Percentiles rank a stretch among this genome's conserved stretches.
phyloP scores from a whole-genome alignment of 2,113 vertebrate genomes.

The Uropsilus gracilis region DNA sequence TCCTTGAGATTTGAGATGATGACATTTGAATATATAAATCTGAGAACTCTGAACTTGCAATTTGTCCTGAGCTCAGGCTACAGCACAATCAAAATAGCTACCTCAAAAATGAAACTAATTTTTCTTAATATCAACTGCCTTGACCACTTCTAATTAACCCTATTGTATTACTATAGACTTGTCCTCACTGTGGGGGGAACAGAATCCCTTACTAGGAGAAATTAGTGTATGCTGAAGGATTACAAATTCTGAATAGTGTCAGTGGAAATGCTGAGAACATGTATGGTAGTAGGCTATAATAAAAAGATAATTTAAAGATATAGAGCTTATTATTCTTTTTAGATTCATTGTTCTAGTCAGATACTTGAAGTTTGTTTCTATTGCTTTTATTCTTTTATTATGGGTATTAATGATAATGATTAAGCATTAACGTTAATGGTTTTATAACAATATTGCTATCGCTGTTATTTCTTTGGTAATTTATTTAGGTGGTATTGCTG shows the following conservation, averaged over 20 bases:
- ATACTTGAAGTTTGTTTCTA: neutral
- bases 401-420: neutral
- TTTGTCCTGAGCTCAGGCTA: neutral
- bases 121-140: neutral
- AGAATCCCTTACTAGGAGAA: neutral
- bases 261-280: neutral
- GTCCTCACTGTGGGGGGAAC: neutral
- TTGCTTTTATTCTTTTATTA: neutral
- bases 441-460: neutral
- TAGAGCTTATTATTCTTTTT: neutral
- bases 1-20: neutral
- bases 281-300: neutral
- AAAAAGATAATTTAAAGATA: neutral
- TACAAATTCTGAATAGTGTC: neutral
- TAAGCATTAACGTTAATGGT: neutral
- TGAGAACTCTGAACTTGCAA: neutral
- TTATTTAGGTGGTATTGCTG: neutral
- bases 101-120: neutral
- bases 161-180: neutral
- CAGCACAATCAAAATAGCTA: neutral
- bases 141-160: neutral
- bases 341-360: neutral
- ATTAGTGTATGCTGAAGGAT: neutral
- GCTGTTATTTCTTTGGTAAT: neutral
- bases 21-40: neutral